These are phyloP conservation scores for Paracanthobrama guichenoti DNA, from an alignment of 2,113 vertebrate species.

Conservation along the genomic window DNA sequence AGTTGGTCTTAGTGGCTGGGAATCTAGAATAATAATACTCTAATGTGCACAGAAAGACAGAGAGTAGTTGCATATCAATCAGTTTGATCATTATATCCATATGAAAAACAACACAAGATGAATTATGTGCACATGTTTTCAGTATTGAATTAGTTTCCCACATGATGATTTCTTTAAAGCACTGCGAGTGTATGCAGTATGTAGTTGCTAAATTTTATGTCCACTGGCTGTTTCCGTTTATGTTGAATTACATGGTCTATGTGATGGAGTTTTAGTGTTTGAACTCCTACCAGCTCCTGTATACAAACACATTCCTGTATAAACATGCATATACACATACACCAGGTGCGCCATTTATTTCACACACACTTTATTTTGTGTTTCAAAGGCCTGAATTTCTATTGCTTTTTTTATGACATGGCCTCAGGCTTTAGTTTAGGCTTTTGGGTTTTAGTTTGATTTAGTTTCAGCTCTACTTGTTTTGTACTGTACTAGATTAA, in stretches of 20 bases:
- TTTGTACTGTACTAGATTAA: background rate
- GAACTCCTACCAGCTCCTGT: conserved; percentile 18
- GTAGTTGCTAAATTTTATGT: background rate
- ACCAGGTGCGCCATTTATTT: conserved; percentile 22
- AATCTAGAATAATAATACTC: background rate
- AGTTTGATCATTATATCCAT: background rate
- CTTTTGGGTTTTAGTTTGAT: background rate
- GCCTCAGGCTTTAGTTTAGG: background rate
- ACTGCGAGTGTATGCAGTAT: background rate
- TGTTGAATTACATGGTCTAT: background rate
- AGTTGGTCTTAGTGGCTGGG: background rate
- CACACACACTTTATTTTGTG: conserved; percentile 5
- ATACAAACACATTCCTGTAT: conserved; percentile 1
- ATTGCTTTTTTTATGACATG: background rate
- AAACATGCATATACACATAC: background rate
- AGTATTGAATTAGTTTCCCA: background rate
- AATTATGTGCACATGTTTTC: background rate
- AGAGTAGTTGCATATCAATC: background rate
- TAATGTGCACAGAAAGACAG: background rate
- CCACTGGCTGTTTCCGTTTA: background rate
- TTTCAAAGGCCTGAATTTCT: conserved; percentile 21
- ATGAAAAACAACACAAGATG: background rate
- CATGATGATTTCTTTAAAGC: background rate
- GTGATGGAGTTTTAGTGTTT: conserved; percentile 6
- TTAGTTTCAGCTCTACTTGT: background rate